A percentile compares a stretch with the other conserved stretches of the same genome.
Evolutionary conservation across 1,140 invertebrate genomes (phyloP).

Genomic region (Capitella teleta): DNA sequence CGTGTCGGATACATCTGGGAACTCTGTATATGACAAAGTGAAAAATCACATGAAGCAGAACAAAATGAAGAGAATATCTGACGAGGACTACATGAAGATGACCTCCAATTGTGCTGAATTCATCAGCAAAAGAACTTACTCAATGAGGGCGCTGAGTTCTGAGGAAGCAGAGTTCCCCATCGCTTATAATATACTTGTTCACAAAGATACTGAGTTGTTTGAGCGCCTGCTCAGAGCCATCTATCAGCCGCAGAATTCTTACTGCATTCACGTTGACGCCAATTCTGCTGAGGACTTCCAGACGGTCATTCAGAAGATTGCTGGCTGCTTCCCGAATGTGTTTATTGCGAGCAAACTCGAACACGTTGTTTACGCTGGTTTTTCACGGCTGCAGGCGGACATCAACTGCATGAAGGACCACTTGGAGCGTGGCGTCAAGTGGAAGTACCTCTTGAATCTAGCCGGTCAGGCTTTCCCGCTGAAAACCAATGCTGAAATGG

Average conservation of each 20-base stretch:
- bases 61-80: too few species aligned
- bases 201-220: conserved; percentile 7
- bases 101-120: conserved; percentile 11
- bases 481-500: conserved; percentile 21
- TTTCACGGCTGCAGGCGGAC: conserved; percentile 16
- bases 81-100: conserved; percentile 3
- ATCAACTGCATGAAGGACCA: conserved; percentile 18
- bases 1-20: too few species aligned
- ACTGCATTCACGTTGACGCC: conserved; percentile 27
- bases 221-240: conserved; percentile 21
- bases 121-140: conserved; percentile 6
- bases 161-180: conserved; percentile 12
- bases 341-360: conserved; percentile 17
- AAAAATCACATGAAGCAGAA: too few species aligned
- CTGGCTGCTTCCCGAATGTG: conserved; percentile 27
- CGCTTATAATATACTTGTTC: conserved; percentile 11
- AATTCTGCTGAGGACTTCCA: conserved; percentile 14
- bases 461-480: conserved; percentile 22
- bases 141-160: neutral
- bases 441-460: conserved; percentile 26
- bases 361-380: conserved; percentile 14
- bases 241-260: conserved; percentile 26
- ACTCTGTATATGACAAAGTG: too few species aligned
- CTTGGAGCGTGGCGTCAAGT: conserved; percentile 10
- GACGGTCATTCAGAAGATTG: conserved; percentile 10